Percentiles rank a stretch among this genome's conserved stretches.
phyloP scores from a whole-genome alignment of 2,113 vertebrate genomes.

The Neolamprologus brichardi region DNA sequence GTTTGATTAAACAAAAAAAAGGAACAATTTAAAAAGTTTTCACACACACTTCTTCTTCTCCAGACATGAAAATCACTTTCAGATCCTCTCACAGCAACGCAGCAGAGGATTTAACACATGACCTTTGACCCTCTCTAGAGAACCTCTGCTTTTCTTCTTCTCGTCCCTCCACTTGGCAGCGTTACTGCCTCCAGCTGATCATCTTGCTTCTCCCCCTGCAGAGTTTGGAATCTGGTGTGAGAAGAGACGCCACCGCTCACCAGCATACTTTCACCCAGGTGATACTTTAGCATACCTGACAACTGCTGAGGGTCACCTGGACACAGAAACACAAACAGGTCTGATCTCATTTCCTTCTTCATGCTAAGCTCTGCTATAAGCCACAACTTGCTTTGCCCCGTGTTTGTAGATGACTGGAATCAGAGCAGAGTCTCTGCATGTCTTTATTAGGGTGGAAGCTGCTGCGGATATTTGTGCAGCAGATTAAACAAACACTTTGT shows the following conservation, averaged over 20 bases:
- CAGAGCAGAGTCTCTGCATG: background rate
- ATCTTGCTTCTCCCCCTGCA: slow-evolving; percentile 35
- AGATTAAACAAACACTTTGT: background rate
- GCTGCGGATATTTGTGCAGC: background rate
- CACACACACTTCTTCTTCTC: background rate
- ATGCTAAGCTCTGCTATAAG: background rate
- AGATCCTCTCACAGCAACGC: background rate
- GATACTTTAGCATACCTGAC: slow-evolving; percentile 77
- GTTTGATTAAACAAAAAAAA: too few species aligned
- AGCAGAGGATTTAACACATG: background rate
- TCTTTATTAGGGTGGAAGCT: background rate
- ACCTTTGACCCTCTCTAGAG: background rate
- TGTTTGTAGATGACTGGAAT: background rate
- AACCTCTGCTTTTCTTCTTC: background rate
- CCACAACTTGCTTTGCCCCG: background rate
- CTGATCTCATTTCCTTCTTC: background rate
- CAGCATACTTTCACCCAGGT: slow-evolving; percentile 84
- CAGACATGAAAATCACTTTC: background rate
- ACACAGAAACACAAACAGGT: background rate
- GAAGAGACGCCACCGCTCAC: slow-evolving; percentile 35
- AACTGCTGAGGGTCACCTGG: slow-evolving; percentile 77
- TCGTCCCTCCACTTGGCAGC: background rate
- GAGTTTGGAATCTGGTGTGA: too few species aligned
- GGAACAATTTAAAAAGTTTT: background rate
- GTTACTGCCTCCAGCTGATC: slow-evolving; percentile 47